Percentiles rank a stretch among this genome's conserved stretches.
These are phyloP conservation scores for Ciconia maguari DNA, from an alignment of 2,113 vertebrate species.

Conservation along the genomic window DNA sequence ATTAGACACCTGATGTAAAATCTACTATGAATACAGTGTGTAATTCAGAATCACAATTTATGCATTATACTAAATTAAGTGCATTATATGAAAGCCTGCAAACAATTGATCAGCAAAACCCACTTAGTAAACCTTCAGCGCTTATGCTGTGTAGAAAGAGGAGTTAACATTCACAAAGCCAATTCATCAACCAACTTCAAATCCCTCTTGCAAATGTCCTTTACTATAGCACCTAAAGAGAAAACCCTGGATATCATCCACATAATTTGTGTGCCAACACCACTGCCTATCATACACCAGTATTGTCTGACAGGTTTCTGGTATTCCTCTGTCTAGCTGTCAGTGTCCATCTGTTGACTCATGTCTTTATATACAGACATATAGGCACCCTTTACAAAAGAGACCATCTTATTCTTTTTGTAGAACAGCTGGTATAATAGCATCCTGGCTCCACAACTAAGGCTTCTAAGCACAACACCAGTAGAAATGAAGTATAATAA, in stretches of 20 bases:
- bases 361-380: neutral
- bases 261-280: neutral
- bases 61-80: neutral
- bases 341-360: constrained; percentile 30
- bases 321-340: neutral
- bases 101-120: neutral
- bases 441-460: neutral
- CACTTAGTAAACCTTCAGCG: neutral
- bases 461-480: neutral
- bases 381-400: neutral
- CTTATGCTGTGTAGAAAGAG: neutral
- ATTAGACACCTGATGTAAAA: neutral
- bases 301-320: neutral
- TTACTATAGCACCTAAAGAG: neutral
- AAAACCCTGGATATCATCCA: neutral
- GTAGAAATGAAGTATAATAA: neutral
- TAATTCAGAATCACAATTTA: neutral
- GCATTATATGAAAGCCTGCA: neutral
- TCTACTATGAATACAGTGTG: rapidly evolving
- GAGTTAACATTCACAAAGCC: neutral
- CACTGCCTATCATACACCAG: neutral
- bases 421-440: neutral
- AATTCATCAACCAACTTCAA: neutral
- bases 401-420: neutral
- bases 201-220: neutral